Evolutionary conservation across 2,113 vertebrate genomes (phyloP).

Genomic region (Sphaerodactylus townsendi): DNA sequence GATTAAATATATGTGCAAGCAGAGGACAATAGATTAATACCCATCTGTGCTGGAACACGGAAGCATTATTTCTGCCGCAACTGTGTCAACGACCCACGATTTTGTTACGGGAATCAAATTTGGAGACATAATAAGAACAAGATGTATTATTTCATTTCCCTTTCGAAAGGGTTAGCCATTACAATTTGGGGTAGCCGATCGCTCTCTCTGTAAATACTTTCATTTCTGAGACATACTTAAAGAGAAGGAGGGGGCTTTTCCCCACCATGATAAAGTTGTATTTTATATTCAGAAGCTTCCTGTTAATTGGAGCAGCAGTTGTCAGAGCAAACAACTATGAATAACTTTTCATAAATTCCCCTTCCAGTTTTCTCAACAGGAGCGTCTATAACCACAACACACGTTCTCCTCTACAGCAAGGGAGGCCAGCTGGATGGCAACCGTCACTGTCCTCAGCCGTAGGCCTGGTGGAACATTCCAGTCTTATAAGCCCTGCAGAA

Average conservation of each 20-base stretch:
- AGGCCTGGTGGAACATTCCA: too few relatives aligned
- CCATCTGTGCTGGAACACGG: neutral
- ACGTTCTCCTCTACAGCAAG: neutral
- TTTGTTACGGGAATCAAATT: conserved; percentile 23
- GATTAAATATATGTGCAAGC: conserved; percentile 36
- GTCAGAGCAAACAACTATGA: neutral
- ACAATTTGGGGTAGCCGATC: conserved; percentile 9
- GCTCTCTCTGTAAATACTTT: neutral
- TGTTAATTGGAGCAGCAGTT: neutral
- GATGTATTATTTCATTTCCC: conserved; percentile 12
- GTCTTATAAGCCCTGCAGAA: too few relatives aligned
- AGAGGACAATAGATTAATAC: conserved; percentile 35
- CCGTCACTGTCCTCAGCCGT: too few relatives aligned
- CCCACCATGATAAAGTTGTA: neutral
- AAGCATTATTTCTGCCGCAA: conserved; percentile 32
- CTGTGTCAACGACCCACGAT: conserved; percentile 37
- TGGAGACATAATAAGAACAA: conserved; percentile 21
- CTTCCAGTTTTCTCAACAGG: conserved; percentile 17
- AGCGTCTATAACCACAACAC: conserved; percentile 17
- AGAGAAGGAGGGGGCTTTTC: neutral
- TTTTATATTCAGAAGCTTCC: neutral
- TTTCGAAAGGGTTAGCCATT: conserved; percentile 26
- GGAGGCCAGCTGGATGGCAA: too few relatives aligned
- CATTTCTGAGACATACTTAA: neutral
- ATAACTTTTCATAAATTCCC: neutral